These are phyloP conservation scores for Phasia obesa DNA, from an alignment of 2,888 invertebrate species.

Conservation along the genomic window DNA sequence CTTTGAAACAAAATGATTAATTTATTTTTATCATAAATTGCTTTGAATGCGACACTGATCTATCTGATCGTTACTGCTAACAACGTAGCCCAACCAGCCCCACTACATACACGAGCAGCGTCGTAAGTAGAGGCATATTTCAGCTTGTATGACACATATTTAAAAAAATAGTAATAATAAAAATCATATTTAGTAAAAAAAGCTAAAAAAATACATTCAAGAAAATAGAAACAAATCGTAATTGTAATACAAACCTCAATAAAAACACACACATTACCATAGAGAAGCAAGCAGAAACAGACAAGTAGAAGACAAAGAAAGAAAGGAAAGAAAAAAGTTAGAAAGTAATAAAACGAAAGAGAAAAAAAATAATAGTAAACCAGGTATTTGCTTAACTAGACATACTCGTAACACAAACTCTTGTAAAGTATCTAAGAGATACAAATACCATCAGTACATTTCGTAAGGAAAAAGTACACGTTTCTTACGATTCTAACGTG, in stretches of 20 bases:
- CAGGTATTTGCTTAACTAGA: constrained; percentile 3
- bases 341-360: constrained; percentile 8
- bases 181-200: neutral
- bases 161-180: neutral
- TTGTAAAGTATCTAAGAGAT: neutral
- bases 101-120: too few species aligned
- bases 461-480: neutral
- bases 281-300: neutral
- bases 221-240: constrained; percentile 29
- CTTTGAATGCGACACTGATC: too few species aligned
- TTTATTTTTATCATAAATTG: too few species aligned
- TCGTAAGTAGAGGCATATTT: constrained; percentile 5
- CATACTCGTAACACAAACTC: neutral
- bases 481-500: neutral
- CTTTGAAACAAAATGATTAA: too few species aligned
- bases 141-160: constrained; percentile 32
- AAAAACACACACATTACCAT: constrained; percentile 6
- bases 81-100: too few species aligned
- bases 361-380: neutral
- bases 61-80: too few species aligned
- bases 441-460: constrained; percentile 7
- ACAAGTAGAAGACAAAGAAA: constrained; percentile 15
- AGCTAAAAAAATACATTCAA: neutral
- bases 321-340: constrained; percentile 8
- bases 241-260: constrained; percentile 55